These are phyloP conservation scores for Coturnix japonica DNA, from an alignment of 2,113 vertebrate genomes.

Conservation along the genomic window DNA sequence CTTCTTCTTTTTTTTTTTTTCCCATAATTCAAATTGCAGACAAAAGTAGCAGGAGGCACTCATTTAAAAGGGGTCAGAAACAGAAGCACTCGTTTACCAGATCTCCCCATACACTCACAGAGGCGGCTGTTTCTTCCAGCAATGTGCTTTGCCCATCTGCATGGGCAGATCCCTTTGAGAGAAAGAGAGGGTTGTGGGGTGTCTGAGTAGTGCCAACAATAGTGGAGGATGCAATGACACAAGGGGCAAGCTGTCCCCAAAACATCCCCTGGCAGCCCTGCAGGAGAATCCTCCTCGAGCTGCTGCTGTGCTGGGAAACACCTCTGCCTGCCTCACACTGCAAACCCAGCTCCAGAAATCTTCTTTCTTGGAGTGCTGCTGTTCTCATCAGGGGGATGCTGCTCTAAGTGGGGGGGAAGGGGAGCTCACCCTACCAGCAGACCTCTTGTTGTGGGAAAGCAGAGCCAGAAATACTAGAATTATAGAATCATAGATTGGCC, in stretches of 20 bases:
- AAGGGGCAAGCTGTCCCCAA: accelerated
- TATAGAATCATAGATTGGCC: too few species aligned
- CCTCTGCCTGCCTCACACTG: neutral
- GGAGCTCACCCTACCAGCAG: neutral
- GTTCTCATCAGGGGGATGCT: neutral
- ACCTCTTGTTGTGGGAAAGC: neutral
- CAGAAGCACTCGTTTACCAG: neutral
- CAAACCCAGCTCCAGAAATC: neutral
- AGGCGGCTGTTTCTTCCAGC: neutral
- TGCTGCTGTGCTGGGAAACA: neutral
- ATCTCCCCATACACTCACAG: neutral
- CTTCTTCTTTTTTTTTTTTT: too few species aligned
- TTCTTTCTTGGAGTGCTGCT: neutral
- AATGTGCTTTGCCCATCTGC: neutral
- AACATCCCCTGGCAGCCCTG: neutral
- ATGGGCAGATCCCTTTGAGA: neutral
- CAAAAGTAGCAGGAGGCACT: neutral
- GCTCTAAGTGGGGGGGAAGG: neutral
- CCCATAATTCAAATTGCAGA: neutral
- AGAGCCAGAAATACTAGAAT: neutral
- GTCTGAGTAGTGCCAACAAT: neutral
- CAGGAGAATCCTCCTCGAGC: neutral
- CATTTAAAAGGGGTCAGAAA: neutral
- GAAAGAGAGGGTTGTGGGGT: neutral
- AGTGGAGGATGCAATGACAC: accelerated